A percentile compares a stretch with the other conserved stretches of the same genome.
Conservation (phyloP, 2,113 vertebrate genomes). For the Dicaeum eximium region DNA sequence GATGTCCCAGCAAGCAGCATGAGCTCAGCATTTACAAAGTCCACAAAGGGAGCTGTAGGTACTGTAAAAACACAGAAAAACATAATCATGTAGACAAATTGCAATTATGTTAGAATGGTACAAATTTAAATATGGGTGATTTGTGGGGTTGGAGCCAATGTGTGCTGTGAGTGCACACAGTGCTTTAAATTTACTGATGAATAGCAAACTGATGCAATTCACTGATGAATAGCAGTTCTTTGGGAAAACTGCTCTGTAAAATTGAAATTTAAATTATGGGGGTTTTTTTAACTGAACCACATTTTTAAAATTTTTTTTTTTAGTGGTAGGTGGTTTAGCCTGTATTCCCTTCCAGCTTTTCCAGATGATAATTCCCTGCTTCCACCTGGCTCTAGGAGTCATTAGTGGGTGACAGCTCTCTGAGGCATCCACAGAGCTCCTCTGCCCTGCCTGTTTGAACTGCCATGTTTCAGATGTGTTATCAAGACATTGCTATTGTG, state of each 20-base stretch:
- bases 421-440: constrained; percentile 31
- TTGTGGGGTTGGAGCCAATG: neutral
- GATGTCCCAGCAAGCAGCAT: neutral
- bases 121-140: neutral
- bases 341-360: neutral
- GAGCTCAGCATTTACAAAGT: neutral
- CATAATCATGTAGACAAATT: neutral
- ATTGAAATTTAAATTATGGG: neutral
- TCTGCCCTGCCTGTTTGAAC: constrained; percentile 47
- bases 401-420: constrained; percentile 54
- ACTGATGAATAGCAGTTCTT: neutral
- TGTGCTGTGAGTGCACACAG: neutral
- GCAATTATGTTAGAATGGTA: neutral
- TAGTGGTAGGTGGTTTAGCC: neutral
- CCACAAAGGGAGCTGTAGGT: neutral
- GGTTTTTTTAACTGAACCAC: neutral
- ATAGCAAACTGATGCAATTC: neutral
- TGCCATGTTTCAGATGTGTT: constrained; percentile 46
- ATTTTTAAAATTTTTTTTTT: neutral
- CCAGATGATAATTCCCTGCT: constrained; percentile 21
- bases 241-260: neutral
- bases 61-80: neutral
- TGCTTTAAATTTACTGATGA: neutral
- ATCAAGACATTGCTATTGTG: constrained; percentile 60
- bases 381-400: constrained; percentile 37